phyloP scores from a whole-genome alignment of 1,140 invertebrate species.

The Akabosia matsudoensis region DNA sequence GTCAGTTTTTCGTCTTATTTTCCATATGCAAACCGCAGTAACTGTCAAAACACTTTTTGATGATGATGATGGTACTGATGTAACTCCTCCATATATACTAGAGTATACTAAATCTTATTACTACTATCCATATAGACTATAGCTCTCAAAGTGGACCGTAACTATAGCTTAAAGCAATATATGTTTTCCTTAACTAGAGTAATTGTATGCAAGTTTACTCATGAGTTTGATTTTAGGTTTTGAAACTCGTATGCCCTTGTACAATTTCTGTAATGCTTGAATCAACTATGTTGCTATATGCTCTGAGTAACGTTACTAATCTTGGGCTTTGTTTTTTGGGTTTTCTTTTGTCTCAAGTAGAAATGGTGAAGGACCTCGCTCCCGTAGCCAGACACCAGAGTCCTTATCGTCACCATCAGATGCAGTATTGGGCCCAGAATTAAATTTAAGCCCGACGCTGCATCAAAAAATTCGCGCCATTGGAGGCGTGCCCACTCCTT shows the following conservation, averaged over 20 bases:
- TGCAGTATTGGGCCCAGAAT: slow-evolving; percentile 52
- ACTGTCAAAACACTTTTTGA: neutral
- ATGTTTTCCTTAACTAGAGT: neutral
- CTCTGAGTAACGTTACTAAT: too few species aligned
- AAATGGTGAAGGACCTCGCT: slow-evolving; percentile 50
- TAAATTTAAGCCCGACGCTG: slow-evolving; percentile 73
- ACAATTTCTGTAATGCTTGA: neutral
- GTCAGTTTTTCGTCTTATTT: neutral
- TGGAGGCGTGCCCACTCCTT: slow-evolving; percentile 75
- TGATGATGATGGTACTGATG: slow-evolving; percentile 9
- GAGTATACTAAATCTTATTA: neutral
- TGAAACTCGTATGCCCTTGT: neutral
- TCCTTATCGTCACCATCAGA: slow-evolving; percentile 58
- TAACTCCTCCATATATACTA: neutral
- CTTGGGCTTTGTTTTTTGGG: too few species aligned
- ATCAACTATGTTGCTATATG: neutral
- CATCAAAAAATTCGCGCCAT: slow-evolving; percentile 83
- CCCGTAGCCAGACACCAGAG: slow-evolving; percentile 68
- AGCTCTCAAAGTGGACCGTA: neutral
- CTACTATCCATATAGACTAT: neutral
- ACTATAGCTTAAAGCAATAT: neutral
- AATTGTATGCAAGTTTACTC: neutral
- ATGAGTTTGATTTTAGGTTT: neutral
- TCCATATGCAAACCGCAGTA: neutral
- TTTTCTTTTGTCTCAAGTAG: slow-evolving; percentile 46